Conservation (phyloP, 1,140 invertebrate species). For the Berghia stephanieae region DNA sequence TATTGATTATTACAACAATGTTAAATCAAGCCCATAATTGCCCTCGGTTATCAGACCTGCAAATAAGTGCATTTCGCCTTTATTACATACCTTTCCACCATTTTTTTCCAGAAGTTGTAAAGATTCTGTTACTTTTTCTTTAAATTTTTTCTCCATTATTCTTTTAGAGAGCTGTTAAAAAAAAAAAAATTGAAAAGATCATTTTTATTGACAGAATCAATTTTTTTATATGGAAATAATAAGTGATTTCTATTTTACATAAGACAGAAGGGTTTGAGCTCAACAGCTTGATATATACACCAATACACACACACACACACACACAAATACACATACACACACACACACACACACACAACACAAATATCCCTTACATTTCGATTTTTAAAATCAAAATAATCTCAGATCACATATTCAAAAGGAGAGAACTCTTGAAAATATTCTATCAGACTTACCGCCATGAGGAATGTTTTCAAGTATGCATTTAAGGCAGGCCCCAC, state of each 20-base stretch:
- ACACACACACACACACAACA: background rate
- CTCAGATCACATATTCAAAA: background rate
- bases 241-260: background rate
- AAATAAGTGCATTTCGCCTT: background rate
- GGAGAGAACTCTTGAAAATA: background rate
- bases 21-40: too few relatives aligned
- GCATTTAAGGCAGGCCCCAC: conserved; percentile 60
- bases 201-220: background rate
- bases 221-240: conserved; percentile 15
- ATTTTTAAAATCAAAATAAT: background rate
- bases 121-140: conserved; percentile 59
- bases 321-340: background rate
- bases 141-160: conserved; percentile 62
- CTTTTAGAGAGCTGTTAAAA: conserved; percentile 59
- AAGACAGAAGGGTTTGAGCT: background rate
- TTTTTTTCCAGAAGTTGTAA: conserved; percentile 63
- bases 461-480: conserved; percentile 62
- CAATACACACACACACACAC: background rate
- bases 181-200: conserved; percentile 10
- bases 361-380: background rate
- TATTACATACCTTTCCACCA: conserved; percentile 61
- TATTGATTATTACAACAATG: too few relatives aligned
- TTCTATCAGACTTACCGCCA: conserved; percentile 52
- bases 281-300: background rate
- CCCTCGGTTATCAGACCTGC: background rate